Evolutionary conservation across 1,140 invertebrate species (phyloP), one percentile per base, ranked within the genome.

Genomic region (Caenorhabditis tropicalis): DNA sequence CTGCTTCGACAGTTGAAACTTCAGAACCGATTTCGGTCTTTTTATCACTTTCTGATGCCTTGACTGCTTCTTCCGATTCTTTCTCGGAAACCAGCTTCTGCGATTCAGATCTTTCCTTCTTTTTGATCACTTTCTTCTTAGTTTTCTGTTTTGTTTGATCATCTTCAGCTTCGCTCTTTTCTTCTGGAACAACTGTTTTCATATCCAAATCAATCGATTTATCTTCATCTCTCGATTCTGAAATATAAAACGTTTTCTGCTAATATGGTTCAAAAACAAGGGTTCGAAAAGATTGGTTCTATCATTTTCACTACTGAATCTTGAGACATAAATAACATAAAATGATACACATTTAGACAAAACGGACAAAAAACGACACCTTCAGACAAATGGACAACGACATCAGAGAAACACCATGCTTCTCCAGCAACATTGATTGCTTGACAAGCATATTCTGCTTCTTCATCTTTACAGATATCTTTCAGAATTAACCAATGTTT

Each of bases 371-470:
- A 48, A 81, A 81, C 79, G 33, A 51, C 31, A 85, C 84, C 84
- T 82, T 85, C 39, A 16, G 58, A 65, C 80, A 81, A 46, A 82
- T 80, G 81, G 56, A 85, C 81, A 82, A 79, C 43, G 27, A 85
- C 48, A 58, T 85, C 80, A 74, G 84, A 81, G 60, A 74, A 85
- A 31, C 84, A 85, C 84, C 84, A 85, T 39, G 84, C 84, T 58
- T 85, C 84, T 36, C 84, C 84, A 46, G 80, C 80, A 6, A 60
- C 80, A 82, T 85, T 85, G 9, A 85, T 46, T 36, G 84, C 84
- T 43, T 82, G 81, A 43, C 80, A 82, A 10, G 84, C 84, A 79
- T 82, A 82, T 79, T 85, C 79, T 53, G 81, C 80, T 21, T 85
- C 58, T 53, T 85, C 79, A 19, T 51, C 84, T 56, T 60, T 82